Evolutionary conservation across 2,113 vertebrate genomes (phyloP).

Genomic region (Ibidorhyncha struthersii): DNA sequence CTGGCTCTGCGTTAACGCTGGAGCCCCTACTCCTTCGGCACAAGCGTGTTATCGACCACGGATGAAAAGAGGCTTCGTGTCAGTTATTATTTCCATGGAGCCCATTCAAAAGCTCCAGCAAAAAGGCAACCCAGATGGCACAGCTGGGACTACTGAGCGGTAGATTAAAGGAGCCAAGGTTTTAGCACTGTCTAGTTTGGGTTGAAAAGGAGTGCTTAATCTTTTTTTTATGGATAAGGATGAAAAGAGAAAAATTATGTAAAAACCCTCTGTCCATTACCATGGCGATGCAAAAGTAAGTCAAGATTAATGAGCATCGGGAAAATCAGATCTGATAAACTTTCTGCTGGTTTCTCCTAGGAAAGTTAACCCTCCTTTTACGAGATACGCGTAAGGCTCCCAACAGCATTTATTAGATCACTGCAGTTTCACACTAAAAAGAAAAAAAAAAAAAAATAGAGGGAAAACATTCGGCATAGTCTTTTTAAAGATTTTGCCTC

Average conservation of each 20-base stretch:
- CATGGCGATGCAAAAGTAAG: background rate
- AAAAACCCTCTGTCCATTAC: background rate
- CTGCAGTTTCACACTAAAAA: background rate
- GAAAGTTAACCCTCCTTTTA: background rate
- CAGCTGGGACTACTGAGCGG: background rate
- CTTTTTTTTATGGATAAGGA: background rate
- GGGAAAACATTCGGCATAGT: background rate
- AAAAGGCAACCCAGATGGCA: background rate
- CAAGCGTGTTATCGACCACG: fast-evolving
- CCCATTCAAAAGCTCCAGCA: background rate
- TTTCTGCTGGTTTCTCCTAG: background rate
- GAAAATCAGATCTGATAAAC: background rate
- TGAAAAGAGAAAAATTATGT: background rate
- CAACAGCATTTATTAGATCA: background rate
- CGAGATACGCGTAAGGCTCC: background rate
- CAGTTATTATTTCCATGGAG: background rate
- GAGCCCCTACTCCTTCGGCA: background rate
- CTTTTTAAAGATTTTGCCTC: background rate
- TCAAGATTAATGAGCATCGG: background rate
- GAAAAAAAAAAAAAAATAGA: background rate
- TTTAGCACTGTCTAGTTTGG: background rate
- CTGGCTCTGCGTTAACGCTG: background rate
- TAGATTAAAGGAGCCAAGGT: background rate
- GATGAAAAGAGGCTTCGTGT: background rate
- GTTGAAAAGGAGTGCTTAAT: background rate